phyloP scores from a whole-genome alignment of 2,113 vertebrate genomes.

The Sterrhoptilus dennistouni region DNA sequence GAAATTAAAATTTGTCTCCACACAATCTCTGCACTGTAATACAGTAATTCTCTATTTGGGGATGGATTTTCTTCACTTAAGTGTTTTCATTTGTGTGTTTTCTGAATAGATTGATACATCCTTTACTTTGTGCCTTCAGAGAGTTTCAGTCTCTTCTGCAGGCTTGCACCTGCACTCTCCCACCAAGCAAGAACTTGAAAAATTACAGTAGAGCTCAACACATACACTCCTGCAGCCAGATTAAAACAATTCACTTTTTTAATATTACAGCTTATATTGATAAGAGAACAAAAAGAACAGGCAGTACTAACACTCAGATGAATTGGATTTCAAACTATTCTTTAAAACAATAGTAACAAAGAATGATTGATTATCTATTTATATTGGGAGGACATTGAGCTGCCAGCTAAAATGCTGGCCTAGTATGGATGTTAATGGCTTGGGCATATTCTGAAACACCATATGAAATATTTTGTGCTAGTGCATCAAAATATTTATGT shows the following conservation, averaged over 20 bases:
- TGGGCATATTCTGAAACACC: not conserved
- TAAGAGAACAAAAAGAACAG: constrained; percentile 52
- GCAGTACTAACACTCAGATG: not conserved
- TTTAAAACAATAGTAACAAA: constrained; percentile 43
- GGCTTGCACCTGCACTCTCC: not conserved
- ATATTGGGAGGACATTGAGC: not conserved
- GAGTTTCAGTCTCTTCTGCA: not conserved
- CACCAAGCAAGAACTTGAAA: not conserved
- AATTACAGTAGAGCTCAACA: not conserved
- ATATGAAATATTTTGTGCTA: not conserved
- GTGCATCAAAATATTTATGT: constrained; percentile 12
- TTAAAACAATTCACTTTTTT: constrained; percentile 17
- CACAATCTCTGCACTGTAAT: not conserved
- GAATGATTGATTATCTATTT: constrained; percentile 60
- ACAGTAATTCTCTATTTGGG: not conserved
- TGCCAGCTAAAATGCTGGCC: not conserved
- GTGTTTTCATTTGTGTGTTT: not conserved
- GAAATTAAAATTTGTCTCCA: not conserved
- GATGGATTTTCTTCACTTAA: not conserved
- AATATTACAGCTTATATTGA: not conserved
- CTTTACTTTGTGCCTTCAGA: not conserved
- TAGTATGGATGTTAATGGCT: not conserved
- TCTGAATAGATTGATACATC: not conserved
- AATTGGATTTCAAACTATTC: constrained; percentile 12
- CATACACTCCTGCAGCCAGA: not conserved